Base-by-base conservation (phyloP, 1,140 invertebrate species). In the Ganaspis sp. region DNA sequence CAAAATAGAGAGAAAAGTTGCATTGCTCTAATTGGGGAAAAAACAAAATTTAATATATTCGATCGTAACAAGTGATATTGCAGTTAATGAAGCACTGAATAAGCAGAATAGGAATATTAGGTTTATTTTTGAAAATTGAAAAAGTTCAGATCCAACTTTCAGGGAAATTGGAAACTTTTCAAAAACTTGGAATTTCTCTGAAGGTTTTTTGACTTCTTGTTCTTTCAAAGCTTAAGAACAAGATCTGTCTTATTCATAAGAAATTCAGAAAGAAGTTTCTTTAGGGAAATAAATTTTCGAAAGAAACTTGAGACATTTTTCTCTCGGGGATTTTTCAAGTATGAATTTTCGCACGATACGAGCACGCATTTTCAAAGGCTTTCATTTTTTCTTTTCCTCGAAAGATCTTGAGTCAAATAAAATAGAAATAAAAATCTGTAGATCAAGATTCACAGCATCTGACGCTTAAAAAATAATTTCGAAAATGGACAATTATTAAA, bases 261-360 rank as follows among this genome's bases (percentile, higher is more conserved):
- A 64, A 64, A 64, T 64, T 64, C 58, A 64, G 58, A 64, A 3
- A 64, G 54, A 15, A 64, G 58, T 26, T 64, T 34, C 58, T 64
- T 64, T 34, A 17, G 58, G 58, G 58, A 64, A 64, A 64, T 64
- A 64, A 64, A 29, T 64, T 34, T 21, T 3, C 58, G 58, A 64
- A 64, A 12, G n/a, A 29, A 64, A 64, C 58, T 29, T n/a, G 21
- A 34, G 21, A 6, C 12, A n/a, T 29, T 64, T 64, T n/a, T 26
- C 58, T 21, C 23, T n/a, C 12, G 58, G 29, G 58, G 15, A 64
- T 64, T 64, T n/a, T 64, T 29, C 23, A 64, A 64, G 29, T 64
- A 64, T 29, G 15, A 64, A 64, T 64, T 64, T 64, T 64, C 11
- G 26, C 58, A 64, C 26, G 23, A 64, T 64, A 29, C 58, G 58